These are phyloP conservation scores for Seira musarum DNA, from an alignment of 2,888 invertebrate genomes.

Conservation along the genomic window DNA sequence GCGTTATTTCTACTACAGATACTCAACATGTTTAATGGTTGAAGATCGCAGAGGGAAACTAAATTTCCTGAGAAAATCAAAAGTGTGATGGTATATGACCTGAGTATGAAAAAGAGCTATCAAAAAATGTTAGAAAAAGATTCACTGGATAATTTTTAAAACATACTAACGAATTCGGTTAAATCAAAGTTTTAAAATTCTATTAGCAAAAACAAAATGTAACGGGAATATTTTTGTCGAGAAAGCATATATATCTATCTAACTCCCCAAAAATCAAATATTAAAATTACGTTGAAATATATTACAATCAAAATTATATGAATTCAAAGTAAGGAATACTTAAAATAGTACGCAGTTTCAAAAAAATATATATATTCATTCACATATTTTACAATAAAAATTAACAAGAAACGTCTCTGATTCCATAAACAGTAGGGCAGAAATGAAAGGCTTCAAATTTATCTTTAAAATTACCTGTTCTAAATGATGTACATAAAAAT, in stretches of 20 bases:
- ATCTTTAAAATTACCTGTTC: not conserved
- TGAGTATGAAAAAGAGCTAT: slow-evolving; percentile 36
- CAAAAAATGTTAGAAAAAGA: slow-evolving; percentile 18
- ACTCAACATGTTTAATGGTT: slow-evolving; percentile 21
- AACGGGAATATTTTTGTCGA: slow-evolving; percentile 9
- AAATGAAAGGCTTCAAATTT: not conserved
- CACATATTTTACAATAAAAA: not conserved
- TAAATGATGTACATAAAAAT: not conserved
- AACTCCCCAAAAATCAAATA: not conserved
- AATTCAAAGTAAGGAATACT: not conserved
- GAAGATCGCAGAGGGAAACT: not conserved
- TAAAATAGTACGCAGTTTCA: not conserved
- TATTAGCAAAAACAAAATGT: slow-evolving; percentile 1
- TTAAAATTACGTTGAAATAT: not conserved
- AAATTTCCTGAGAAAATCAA: not conserved
- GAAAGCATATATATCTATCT: not conserved
- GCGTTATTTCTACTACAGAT: slow-evolving; percentile 18
- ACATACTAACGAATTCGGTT: slow-evolving; percentile 25
- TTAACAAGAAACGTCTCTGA: not conserved
- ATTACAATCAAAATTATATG: not conserved
- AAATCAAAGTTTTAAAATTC: not conserved
- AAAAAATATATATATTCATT: not conserved
- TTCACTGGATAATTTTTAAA: slow-evolving; percentile 28
- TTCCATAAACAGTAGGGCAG: not conserved
- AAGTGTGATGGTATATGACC: slow-evolving; percentile 49